phyloP scores from a whole-genome alignment of 2,888 invertebrate species.

The Ashinkailepas kermadecensis region DNA sequence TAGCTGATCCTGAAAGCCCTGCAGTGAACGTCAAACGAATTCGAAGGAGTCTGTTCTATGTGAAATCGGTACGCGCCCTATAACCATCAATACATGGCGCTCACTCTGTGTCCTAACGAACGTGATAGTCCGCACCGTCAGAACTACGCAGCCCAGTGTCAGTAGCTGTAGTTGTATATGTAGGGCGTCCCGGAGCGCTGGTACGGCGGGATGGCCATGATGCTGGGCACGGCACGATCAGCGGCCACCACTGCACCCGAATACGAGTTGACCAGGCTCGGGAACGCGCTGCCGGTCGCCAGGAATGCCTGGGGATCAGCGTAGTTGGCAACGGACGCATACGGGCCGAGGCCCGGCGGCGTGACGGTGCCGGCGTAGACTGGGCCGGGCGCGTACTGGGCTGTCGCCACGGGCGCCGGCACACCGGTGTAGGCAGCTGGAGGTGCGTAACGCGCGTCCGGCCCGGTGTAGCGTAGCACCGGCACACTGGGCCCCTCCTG shows the following conservation, averaged over 20 bases:
- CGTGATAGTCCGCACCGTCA: too few relatives aligned
- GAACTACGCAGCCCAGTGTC: background rate
- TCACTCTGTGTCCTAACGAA: too few relatives aligned
- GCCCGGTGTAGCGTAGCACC: background rate
- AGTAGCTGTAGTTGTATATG: constrained; percentile 11
- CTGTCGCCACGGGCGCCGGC: background rate
- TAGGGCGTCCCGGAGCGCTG: background rate
- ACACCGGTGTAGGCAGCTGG: background rate
- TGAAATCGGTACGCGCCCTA: too few relatives aligned
- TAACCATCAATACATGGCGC: too few relatives aligned
- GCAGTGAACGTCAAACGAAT: too few relatives aligned
- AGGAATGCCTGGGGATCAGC: background rate
- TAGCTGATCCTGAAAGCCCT: too few relatives aligned
- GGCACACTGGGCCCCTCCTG: constrained; percentile 14
- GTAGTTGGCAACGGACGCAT: background rate
- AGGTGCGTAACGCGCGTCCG: background rate
- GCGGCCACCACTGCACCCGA: background rate
- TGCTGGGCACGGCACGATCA: background rate
- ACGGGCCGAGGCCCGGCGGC: background rate
- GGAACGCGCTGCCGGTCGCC: background rate
- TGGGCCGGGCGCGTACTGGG: background rate
- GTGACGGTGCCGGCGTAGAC: background rate
- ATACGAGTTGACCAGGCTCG: background rate
- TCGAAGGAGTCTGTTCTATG: too few relatives aligned
- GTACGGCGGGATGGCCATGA: background rate